Conservation (phyloP, 2,113 vertebrate genomes). For the Callospermophilus lateralis region DNA sequence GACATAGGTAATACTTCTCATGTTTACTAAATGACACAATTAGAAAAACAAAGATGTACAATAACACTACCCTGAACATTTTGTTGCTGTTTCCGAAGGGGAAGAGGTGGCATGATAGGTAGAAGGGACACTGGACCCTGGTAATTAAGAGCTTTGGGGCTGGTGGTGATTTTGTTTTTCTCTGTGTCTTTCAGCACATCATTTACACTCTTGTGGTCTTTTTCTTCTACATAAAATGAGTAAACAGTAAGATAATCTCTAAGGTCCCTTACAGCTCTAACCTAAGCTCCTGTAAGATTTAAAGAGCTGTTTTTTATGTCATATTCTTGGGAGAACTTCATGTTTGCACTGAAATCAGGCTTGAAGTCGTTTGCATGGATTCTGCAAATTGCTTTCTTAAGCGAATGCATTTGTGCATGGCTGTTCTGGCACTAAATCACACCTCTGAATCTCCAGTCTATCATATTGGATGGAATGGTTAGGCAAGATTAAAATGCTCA, state of each 20-base stretch:
- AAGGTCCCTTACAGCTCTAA: not conserved
- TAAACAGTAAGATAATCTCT: not conserved
- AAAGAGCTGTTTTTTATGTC: not conserved
- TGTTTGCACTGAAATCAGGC: conserved; percentile 56
- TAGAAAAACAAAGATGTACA: not conserved
- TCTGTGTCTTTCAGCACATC: not conserved
- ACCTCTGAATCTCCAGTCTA: conserved; percentile 40
- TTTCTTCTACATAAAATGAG: not conserved
- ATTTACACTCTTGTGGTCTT: not conserved
- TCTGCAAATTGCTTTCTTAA: conserved; percentile 50
- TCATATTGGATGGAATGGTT: not conserved
- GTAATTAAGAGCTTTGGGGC: not conserved
- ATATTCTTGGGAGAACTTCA: conserved; percentile 20
- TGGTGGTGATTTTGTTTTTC: not conserved
- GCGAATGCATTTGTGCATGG: conserved; percentile 5
- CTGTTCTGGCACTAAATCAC: conserved; percentile 30
- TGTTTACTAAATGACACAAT: not conserved
- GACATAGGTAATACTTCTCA: not conserved
- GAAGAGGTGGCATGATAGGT: not conserved
- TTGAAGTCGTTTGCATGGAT: conserved; percentile 43
- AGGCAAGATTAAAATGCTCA: conserved; percentile 38
- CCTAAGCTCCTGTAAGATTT: not conserved
- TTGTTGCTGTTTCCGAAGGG: not conserved
- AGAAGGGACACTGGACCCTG: not conserved
- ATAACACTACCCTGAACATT: not conserved